These are phyloP conservation scores for Protodeltote pygarga DNA, from an alignment of 2,888 invertebrate species.

Conservation along the genomic window DNA sequence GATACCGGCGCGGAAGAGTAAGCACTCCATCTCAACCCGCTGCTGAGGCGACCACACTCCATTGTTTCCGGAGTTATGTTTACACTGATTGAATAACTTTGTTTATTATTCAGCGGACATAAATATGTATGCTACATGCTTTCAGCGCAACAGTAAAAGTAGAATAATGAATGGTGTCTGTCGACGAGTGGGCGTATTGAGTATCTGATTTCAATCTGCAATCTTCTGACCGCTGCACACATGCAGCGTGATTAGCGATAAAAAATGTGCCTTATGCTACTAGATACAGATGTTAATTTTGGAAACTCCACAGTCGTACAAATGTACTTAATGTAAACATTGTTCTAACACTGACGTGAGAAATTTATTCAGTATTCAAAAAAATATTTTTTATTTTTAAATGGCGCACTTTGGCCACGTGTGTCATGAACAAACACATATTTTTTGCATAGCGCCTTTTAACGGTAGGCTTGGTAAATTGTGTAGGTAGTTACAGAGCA, in stretches of 20 bases:
- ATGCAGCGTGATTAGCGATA: slow-evolving; percentile 27
- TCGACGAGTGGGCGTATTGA: slow-evolving; percentile 70
- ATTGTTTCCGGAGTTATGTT: slow-evolving; percentile 59
- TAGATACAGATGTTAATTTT: slow-evolving; percentile 25
- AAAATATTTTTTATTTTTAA: slow-evolving; percentile 13
- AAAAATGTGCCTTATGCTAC: slow-evolving; percentile 24
- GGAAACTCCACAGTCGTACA: slow-evolving; percentile 13
- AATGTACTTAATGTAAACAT: slow-evolving; percentile 22
- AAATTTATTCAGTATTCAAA: slow-evolving; percentile 8
- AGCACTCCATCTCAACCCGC: slow-evolving; percentile 70
- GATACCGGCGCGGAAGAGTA: slow-evolving; percentile 57
- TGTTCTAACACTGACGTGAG: slow-evolving; percentile 9
- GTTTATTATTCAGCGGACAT: slow-evolving; percentile 55
- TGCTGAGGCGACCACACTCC: slow-evolving; percentile 73
- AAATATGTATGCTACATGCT: slow-evolving; percentile 47
- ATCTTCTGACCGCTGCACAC: slow-evolving; percentile 55
- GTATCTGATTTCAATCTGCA: slow-evolving; percentile 72
- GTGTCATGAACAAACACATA: slow-evolving; percentile 13
- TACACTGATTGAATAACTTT: slow-evolving; percentile 52
- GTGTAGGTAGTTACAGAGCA: slow-evolving; percentile 5
- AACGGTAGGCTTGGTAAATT: neutral
- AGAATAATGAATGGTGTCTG: slow-evolving; percentile 58
- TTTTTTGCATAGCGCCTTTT: slow-evolving; percentile 12
- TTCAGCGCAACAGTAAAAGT: slow-evolving; percentile 50
- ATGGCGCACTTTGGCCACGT: neutral